Percentiles rank a stretch among this genome's conserved stretches.
Conservation (phyloP, 2,888 invertebrate genomes). For the Mesorhabditis sp. region DNA sequence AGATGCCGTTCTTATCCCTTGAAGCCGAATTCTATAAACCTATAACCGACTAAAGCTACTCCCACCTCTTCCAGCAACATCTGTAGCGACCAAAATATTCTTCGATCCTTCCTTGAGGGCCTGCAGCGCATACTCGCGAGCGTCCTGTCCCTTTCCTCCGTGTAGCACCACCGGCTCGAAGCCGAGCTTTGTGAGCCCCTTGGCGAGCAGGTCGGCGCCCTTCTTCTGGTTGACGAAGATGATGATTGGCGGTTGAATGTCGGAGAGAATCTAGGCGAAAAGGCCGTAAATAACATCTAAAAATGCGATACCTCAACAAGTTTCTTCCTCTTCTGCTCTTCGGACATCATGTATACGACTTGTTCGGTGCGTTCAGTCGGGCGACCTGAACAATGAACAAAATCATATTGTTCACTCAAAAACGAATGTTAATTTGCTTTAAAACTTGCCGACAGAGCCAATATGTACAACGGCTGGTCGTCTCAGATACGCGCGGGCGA, state of each 20-base stretch:
- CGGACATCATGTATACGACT: conserved; percentile 82
- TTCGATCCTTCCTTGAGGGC: conserved; percentile 91
- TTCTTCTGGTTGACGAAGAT: conserved; percentile 99
- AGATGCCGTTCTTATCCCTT: too few species aligned
- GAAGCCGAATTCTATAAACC: too few species aligned
- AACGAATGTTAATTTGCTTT: too few species aligned
- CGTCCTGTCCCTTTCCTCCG: conserved; percentile 90
- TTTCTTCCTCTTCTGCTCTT: conserved; percentile 89
- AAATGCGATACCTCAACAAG: conserved; percentile 84
- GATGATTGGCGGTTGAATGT: conserved; percentile 88
- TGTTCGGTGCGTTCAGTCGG: conserved; percentile 97
- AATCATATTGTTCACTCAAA: too few species aligned
- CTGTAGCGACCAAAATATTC: conserved; percentile 96
- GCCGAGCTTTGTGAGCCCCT: conserved; percentile 90
- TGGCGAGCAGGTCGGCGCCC: conserved; percentile 93
- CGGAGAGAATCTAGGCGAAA: neutral
- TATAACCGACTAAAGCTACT: too few species aligned
- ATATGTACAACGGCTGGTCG: conserved; percentile 96
- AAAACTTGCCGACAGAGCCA: conserved; percentile 75
- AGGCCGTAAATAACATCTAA: conserved; percentile 63
- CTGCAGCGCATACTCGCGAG: conserved; percentile 76
- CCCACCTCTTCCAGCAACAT: conserved; percentile 84
- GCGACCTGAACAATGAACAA: conserved; percentile 62
- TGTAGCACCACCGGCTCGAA: conserved; percentile 95
- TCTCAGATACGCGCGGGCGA: conserved; percentile 87